Evolutionary conservation across 2,113 vertebrate genomes (phyloP).

Genomic region (Corvus hawaiiensis): DNA sequence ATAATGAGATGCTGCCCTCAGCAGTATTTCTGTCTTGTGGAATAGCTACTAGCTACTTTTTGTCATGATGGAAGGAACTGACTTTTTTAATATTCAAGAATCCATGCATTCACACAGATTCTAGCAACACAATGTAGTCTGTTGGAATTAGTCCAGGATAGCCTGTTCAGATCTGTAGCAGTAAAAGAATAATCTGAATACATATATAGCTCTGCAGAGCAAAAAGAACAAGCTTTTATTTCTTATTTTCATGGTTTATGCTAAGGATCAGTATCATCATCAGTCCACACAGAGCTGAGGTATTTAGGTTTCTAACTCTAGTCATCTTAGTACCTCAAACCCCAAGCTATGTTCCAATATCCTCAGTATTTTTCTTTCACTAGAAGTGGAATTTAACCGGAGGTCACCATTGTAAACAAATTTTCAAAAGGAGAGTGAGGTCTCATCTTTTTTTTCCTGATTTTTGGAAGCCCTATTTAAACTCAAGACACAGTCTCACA

Average conservation of each 20-base stretch:
- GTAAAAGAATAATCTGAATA: neutral
- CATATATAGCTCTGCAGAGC: neutral
- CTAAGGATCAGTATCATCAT: neutral
- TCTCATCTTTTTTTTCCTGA: neutral
- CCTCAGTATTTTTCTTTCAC: neutral
- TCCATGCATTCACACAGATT: neutral
- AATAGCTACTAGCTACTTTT: neutral
- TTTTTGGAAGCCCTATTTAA: neutral
- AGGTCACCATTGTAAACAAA: neutral
- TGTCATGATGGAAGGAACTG: neutral
- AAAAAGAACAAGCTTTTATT: neutral
- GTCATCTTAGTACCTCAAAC: neutral
- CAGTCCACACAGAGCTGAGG: neutral
- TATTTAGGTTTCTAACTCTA: neutral
- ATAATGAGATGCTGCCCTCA: neutral
- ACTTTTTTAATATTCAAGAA: neutral
- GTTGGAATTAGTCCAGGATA: neutral
- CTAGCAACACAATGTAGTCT: neutral
- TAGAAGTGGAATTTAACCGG: neutral
- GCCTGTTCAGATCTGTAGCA: neutral
- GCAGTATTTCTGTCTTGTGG: neutral
- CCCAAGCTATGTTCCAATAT: neutral
- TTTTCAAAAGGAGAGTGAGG: neutral
- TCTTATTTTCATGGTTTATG: neutral
- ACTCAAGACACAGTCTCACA: neutral